Evolutionary conservation across 2,888 invertebrate genomes (phyloP), one percentile per base, ranked within the genome.

Genomic region (Amaurobius ferox): DNA sequence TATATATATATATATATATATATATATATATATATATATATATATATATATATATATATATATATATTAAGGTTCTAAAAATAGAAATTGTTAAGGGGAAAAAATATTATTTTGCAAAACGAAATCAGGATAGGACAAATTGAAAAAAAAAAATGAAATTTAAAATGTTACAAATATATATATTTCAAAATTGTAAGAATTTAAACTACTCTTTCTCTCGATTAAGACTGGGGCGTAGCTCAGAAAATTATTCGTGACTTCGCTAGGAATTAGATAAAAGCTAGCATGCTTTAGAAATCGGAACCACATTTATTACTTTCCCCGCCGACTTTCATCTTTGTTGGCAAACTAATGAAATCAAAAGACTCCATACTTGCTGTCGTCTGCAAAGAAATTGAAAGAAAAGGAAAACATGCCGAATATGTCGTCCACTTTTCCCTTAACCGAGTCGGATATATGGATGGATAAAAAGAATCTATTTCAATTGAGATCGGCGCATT

Each of bases 391-490:
- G 68, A 61, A 66, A 73, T 55, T 39, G 55, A 73, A 72, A 81
- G 81, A 81, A 81, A 35, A 68, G 74, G 73, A 72, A n/a, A 77
- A 72, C 71, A 48, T 48, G 76, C n/a, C 62, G 70, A 77, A 71
- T 81, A 74, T 81, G 68, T 26, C 74, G 77, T 71, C 77, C 66
- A 72, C 83, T 77, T 77, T 85, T 77, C 71, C 83, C 70, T 83
- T 81, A 83, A 83, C 62, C 70, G 28, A 55, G 67, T 30, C 16
- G 79, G 29, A 55, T 70, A 70, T 62, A 78, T 70, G 78, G 48
- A 79, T 32, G 62, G 72, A 74, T 81, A 74, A 67, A 81, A 73
- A 71, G 83, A 85, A 85, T 85, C 83, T 62, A 71, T 77, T 85
- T 85, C 77, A 85, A 85, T 85, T 67, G 83, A 77, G 64, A 83